Evolutionary conservation across 2,888 invertebrate species (phyloP), one percentile per base, ranked within the genome.

Genomic region (Mechanitis messenoides): DNA sequence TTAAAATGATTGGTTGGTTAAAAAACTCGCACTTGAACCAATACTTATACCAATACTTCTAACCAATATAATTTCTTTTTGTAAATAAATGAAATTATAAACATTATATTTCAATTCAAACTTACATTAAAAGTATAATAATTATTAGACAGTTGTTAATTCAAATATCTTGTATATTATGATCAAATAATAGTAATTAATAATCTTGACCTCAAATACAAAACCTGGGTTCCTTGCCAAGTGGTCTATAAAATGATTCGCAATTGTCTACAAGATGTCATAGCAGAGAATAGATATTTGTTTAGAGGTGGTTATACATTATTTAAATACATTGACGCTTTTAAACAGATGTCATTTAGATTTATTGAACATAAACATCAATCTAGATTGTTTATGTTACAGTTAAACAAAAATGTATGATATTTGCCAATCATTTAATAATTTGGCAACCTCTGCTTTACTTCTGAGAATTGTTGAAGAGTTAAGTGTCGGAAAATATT

Each of bases 181-280:
- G 42, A 42, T 42, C 9, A 3, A 42, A 31, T n/a, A 50, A 31
- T 50, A 50, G 1, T 6, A 50, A 50, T 50, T 28, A 50, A 28
- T 31, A 50, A 50, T 31, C 31, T 50, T 50, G 50, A 50, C 50
- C 50, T 28, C n/a, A 50, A 28, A 11, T 6, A 35, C 35, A 20
- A 5, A 5, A 28, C 31, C 6, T 31, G 50, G 47, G 28, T 50
- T 50, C 58, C 38, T 58, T 68, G 70, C 70, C 70, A 70, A 70
- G 63, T 68, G 62, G 69, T 68, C 63, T 61, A 64, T 64, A 68
- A 68, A 66, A 63, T 58, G 62, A 56, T 68, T 60, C 62, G 64
- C 61, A 61, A 66, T 67, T 69, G 50, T 50, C 50, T 50, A 50
- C 28, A 5, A 50, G 31, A 50, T 31, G 9, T 9, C 50, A 31